Percentiles rank a stretch among this genome's conserved stretches.
These are phyloP conservation scores for Montipora cactus DNA, from an alignment of 64 coral and sea anemone species.

Conservation along the genomic window DNA sequence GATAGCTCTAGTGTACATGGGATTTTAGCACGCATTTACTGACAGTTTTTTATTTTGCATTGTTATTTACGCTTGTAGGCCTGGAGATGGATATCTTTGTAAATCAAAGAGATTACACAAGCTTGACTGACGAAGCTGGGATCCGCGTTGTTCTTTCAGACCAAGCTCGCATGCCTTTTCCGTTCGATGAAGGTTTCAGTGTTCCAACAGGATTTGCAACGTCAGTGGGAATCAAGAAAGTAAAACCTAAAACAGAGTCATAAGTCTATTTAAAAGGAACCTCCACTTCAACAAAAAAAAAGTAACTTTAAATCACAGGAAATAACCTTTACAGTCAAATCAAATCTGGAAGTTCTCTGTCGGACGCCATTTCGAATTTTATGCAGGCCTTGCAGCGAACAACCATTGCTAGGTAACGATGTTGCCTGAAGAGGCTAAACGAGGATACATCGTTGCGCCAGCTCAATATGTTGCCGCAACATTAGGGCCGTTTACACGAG, in stretches of 20 bases:
- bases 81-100: conserved; percentile 68
- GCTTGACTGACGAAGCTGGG: conserved; percentile 76
- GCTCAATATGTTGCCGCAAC: too few relatives aligned
- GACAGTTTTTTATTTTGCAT: background rate
- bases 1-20: too few relatives aligned
- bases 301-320: too few relatives aligned
- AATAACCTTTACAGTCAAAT: too few relatives aligned
- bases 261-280: background rate
- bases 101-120: conserved; percentile 61
- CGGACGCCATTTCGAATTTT: too few relatives aligned
- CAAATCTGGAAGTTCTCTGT: too few relatives aligned
- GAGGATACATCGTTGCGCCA: too few relatives aligned
- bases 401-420: too few relatives aligned
- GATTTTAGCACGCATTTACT: too few relatives aligned
- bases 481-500: too few relatives aligned
- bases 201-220: conserved; percentile 87
- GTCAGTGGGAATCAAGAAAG: conserved; percentile 81
- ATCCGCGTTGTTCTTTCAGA: conserved; percentile 81
- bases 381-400: too few relatives aligned
- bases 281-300: background rate
- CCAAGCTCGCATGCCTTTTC: conserved; percentile 83
- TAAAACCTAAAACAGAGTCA: background rate
- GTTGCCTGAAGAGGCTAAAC: too few relatives aligned
- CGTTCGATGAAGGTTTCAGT: conserved; percentile 85
- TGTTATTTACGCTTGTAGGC: conserved; percentile 9